Evolutionary conservation across 2,888 invertebrate genomes (phyloP).

Genomic region (Octonoba sinensis): DNA sequence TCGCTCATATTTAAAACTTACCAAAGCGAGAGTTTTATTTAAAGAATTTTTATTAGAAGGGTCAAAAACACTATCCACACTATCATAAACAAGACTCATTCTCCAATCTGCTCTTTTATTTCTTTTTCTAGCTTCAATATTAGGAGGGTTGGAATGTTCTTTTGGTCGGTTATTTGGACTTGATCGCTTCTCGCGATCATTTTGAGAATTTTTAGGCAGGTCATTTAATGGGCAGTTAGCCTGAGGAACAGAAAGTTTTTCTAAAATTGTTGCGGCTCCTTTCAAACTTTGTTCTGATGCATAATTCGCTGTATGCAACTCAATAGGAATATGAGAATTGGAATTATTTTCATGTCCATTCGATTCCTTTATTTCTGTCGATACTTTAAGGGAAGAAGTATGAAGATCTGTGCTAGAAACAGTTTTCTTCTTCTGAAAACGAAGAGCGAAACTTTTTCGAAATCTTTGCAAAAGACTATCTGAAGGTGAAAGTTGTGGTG

Average conservation of each 20-base stretch:
- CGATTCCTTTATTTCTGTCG: no score
- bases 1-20: slow-evolving; percentile 17
- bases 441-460: slow-evolving; percentile 78
- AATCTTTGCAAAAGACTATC: slow-evolving; percentile 81
- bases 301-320: neutral
- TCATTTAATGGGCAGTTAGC: neutral
- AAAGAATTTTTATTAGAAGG: slow-evolving; percentile 19
- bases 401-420: slow-evolving; percentile 11
- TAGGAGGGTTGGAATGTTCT: slow-evolving; percentile 16
- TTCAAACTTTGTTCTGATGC: neutral
- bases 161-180: slow-evolving; percentile 12
- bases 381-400: no score
- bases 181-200: slow-evolving; percentile 6
- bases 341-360: no score
- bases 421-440: slow-evolving; percentile 74
- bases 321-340: no score
- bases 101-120: slow-evolving; percentile 31
- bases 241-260: no score
- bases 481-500: slow-evolving; percentile 46
- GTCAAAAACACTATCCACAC: slow-evolving; percentile 55
- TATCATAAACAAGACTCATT: slow-evolving; percentile 44
- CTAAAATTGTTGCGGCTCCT: no score
- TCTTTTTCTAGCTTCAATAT: slow-evolving; percentile 22
- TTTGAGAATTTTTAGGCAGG: neutral
- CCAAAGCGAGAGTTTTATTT: slow-evolving; percentile 26